Conservation (phyloP, 1,140 invertebrate species). For the Cardiocondyla obscurior region DNA sequence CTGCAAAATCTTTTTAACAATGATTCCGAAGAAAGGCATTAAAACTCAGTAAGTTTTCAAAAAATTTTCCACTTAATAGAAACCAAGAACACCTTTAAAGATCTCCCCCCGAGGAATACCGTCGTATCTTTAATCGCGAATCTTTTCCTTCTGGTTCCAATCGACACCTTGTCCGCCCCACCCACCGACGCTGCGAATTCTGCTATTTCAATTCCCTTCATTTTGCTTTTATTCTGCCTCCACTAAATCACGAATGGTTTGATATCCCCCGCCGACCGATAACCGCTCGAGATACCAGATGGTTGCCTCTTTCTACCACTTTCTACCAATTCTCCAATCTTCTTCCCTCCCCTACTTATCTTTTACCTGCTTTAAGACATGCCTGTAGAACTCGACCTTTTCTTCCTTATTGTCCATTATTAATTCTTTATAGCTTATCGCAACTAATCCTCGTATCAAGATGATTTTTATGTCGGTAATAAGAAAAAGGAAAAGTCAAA, state of each 20-base stretch:
- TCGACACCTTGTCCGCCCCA: slow-evolving; percentile 45
- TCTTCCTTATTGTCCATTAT: not conserved
- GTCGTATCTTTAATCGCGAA: slow-evolving; percentile 59
- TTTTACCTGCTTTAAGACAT: not conserved
- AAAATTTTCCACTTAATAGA: slow-evolving; percentile 47
- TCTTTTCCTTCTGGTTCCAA: slow-evolving; percentile 48
- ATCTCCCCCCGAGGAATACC: slow-evolving; percentile 56
- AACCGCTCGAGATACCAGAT: slow-evolving; percentile 60
- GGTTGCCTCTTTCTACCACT: slow-evolving; percentile 48
- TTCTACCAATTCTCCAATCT: slow-evolving; percentile 21
- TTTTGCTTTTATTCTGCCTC: slow-evolving; percentile 61
- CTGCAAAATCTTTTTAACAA: not conserved
- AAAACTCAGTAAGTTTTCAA: not conserved
- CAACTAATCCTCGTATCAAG: not conserved
- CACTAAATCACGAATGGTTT: slow-evolving; percentile 61
- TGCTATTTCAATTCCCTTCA: slow-evolving; percentile 67
- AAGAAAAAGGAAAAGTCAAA: not conserved
- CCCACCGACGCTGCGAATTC: slow-evolving; percentile 18
- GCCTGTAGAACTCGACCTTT: not conserved
- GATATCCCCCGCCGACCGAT: slow-evolving; percentile 60
- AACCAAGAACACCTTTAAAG: slow-evolving; percentile 45
- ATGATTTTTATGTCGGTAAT: not conserved
- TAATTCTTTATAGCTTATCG: not conserved
- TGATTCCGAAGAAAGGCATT: not conserved
- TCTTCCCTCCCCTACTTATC: slow-evolving; percentile 1